phyloP scores from a whole-genome alignment of 1,140 invertebrate species.

The Pteromalus puparum region DNA sequence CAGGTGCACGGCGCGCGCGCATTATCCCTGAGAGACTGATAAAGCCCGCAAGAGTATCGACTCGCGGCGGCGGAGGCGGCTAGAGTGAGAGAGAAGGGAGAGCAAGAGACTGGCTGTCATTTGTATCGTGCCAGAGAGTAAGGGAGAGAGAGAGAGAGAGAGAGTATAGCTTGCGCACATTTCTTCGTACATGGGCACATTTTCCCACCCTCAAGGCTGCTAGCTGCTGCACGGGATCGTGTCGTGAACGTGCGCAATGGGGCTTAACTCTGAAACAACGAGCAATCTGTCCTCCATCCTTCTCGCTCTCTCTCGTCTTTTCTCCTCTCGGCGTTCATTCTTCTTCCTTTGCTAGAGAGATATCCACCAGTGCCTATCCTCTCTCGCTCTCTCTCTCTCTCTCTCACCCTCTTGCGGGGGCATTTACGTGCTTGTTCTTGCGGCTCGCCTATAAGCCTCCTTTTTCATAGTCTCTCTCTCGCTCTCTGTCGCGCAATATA shows the following conservation, averaged over 20 bases:
- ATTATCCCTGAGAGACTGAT: slow-evolving; percentile 15
- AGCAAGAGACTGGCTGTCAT: slow-evolving; percentile 8
- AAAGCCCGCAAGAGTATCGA: slow-evolving; percentile 35
- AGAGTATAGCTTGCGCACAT: slow-evolving; percentile 16
- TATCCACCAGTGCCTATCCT: background rate
- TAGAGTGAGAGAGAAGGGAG: background rate
- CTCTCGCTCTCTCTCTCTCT: slow-evolving; percentile 9
- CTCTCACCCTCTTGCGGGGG: background rate
- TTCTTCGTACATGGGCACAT: slow-evolving; percentile 48
- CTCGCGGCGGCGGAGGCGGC: background rate
- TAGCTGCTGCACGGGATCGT: slow-evolving; percentile 26
- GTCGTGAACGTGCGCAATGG: slow-evolving; percentile 55
- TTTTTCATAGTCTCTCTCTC: slow-evolving; percentile 40
- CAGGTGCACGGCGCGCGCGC: background rate
- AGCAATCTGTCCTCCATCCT: slow-evolving; percentile 48
- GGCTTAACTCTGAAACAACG: slow-evolving; percentile 57
- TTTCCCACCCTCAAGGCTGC: slow-evolving; percentile 14
- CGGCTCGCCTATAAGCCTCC: slow-evolving; percentile 24
- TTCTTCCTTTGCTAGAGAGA: background rate
- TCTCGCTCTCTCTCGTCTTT: slow-evolving; percentile 30
- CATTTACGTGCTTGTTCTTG: slow-evolving; percentile 36
- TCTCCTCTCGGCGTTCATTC: slow-evolving; percentile 15
- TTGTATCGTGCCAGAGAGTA: slow-evolving; percentile 19
- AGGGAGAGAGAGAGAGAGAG: background rate
- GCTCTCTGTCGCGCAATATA: background rate